phyloP scores from a whole-genome alignment of 2,888 invertebrate species.

The Diachrysia chrysitis region DNA sequence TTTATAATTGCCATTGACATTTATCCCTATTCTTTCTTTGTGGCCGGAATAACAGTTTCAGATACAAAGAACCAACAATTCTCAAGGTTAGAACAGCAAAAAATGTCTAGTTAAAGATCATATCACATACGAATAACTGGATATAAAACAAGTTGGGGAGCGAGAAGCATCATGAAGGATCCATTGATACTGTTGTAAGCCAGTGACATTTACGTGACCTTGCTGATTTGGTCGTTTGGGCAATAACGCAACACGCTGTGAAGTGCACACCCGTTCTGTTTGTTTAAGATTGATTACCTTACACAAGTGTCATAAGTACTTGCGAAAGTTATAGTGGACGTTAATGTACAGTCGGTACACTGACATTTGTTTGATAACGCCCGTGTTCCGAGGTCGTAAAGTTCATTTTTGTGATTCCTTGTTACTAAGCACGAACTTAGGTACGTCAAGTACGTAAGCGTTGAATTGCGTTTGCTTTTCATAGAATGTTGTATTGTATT shows the following conservation, averaged over 20 bases:
- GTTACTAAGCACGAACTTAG: neutral
- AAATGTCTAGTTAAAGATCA: slow-evolving; percentile 4
- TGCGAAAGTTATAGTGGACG: slow-evolving; percentile 10
- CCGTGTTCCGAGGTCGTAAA: neutral
- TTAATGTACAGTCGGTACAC: neutral
- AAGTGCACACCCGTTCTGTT: slow-evolving; percentile 43
- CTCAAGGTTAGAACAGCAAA: slow-evolving; percentile 1
- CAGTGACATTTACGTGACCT: slow-evolving; percentile 53
- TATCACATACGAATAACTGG: neutral
- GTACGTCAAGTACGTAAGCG: neutral
- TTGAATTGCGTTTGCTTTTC: neutral
- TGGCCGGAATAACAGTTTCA: neutral
- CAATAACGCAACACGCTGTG: slow-evolving; percentile 35
- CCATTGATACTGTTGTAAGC: slow-evolving; percentile 9
- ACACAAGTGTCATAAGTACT: slow-evolving; percentile 29
- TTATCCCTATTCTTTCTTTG: neutral
- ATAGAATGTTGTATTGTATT: neutral
- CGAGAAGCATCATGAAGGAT: neutral
- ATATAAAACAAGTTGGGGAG: neutral
- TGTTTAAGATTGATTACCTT: slow-evolving; percentile 39
- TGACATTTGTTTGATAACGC: neutral
- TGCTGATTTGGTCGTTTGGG: slow-evolving; percentile 46
- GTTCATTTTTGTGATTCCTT: neutral
- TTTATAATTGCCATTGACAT: neutral
- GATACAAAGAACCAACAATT: neutral